These are phyloP conservation scores for Stenchaetothrips biformis DNA, from an alignment of 2,888 invertebrate genomes.

Conservation along the genomic window DNA sequence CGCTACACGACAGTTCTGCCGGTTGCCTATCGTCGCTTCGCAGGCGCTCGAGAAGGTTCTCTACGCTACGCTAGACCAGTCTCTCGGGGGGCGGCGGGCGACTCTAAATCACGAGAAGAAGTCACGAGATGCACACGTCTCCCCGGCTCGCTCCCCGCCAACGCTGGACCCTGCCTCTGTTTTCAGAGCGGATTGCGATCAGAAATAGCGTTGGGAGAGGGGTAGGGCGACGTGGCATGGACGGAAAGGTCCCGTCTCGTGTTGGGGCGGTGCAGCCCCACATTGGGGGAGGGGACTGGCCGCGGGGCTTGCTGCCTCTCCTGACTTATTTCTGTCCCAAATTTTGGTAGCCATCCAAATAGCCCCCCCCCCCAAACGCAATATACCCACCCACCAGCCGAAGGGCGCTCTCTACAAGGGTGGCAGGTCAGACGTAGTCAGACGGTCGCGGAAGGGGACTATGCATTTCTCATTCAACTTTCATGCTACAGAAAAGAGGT, in stretches of 20 bases:
- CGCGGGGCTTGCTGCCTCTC: neutral
- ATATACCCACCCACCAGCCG: too few relatives aligned
- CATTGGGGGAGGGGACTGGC: neutral
- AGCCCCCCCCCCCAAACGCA: too few relatives aligned
- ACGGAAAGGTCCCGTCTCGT: neutral
- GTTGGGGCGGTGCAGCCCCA: neutral
- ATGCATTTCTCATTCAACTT: too few relatives aligned
- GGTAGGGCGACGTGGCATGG: neutral
- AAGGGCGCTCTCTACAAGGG: too few relatives aligned
- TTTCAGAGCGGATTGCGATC: neutral
- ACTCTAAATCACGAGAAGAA: neutral
- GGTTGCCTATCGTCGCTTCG: too few relatives aligned
- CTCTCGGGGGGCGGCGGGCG: too few relatives aligned
- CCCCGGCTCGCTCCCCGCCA: neutral
- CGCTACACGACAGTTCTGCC: too few relatives aligned
- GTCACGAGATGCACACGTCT: slow-evolving; percentile 3
- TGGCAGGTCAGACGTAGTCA: too few relatives aligned
- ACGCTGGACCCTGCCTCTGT: neutral
- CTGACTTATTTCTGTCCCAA: slow-evolving; percentile 1
- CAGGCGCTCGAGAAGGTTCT: too few relatives aligned
- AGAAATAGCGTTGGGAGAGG: neutral
- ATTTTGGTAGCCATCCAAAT: neutral
- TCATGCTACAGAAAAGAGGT: too few relatives aligned
- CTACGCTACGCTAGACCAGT: too few relatives aligned
- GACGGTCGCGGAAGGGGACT: too few relatives aligned